These are phyloP conservation scores for Pherbina coryleti DNA, from an alignment of 2,888 invertebrate species.

Conservation along the genomic window DNA sequence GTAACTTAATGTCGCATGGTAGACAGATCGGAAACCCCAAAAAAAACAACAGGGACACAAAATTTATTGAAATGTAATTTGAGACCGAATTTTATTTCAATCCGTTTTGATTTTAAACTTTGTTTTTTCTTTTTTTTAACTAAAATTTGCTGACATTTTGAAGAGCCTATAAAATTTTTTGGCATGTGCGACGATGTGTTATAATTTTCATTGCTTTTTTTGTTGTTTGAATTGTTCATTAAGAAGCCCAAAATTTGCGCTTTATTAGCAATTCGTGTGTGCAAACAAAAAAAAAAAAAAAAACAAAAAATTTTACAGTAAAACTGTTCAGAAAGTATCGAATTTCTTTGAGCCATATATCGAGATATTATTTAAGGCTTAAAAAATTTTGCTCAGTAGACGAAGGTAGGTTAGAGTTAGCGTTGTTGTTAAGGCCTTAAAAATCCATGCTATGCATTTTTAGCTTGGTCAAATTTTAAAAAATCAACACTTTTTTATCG, in stretches of 20 bases:
- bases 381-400: neutral
- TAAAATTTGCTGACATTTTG: neutral
- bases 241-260: neutral
- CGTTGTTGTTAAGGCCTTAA: neutral
- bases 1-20: too few species aligned
- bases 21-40: neutral
- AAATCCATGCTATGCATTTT: neutral
- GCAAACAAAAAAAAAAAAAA: neutral
- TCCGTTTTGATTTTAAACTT: constrained; percentile 18
- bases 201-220: constrained; percentile 30
- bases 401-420: neutral
- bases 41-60: constrained; percentile 8
- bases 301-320: neutral
- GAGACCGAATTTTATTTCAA: neutral
- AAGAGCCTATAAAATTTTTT: constrained; percentile 32
- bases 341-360: neutral
- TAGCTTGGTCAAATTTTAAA: neutral
- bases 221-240: constrained; percentile 28
- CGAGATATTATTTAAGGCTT: neutral
- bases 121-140: constrained; percentile 14
- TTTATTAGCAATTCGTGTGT: neutral
- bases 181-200: constrained; percentile 38
- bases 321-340: neutral
- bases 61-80: constrained; percentile 1
- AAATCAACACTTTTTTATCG: too few species aligned